Conservation (phyloP, 2,797 vertebrate species). For the Telmatherina bonti region DNA sequence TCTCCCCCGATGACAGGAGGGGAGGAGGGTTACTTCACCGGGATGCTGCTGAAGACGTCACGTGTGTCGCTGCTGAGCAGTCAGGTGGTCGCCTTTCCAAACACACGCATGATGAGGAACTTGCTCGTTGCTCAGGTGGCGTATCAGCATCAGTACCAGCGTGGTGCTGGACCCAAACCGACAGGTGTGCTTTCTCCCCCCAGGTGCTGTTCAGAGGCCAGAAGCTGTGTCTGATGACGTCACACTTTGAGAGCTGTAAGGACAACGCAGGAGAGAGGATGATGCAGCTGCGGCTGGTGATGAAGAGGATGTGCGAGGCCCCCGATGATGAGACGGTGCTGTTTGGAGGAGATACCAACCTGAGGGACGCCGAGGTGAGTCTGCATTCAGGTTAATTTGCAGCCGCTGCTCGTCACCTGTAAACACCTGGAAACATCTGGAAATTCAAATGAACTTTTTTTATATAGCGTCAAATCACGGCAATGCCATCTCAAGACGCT, state of each 20-base stretch:
- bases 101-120: slow-evolving; percentile 89
- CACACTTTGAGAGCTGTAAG: slow-evolving; percentile 93
- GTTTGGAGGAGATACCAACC: slow-evolving; percentile 94
- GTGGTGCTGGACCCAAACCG: background rate
- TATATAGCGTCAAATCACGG: too few species aligned
- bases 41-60: slow-evolving; percentile 89
- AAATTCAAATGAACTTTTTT: too few species aligned
- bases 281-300: slow-evolving; percentile 83
- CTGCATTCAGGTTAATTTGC: slow-evolving; percentile 54
- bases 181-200: background rate
- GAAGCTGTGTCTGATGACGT: slow-evolving; percentile 90
- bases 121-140: slow-evolving; percentile 88
- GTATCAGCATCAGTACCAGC: slow-evolving; percentile 6
- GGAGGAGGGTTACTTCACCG: slow-evolving; percentile 87
- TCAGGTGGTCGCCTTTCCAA: slow-evolving; percentile 84
- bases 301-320: slow-evolving; percentile 80
- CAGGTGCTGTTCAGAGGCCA: slow-evolving; percentile 85
- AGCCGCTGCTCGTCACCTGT: too few species aligned
- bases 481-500: too few species aligned
- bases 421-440: too few species aligned
- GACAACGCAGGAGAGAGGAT: slow-evolving; percentile 82
- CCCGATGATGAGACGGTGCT: slow-evolving; percentile 85
- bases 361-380: slow-evolving; percentile 86
- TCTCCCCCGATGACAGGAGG: slow-evolving; percentile 73
- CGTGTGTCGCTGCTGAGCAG: slow-evolving; percentile 86